Evolutionary conservation across 2,113 vertebrate species (phyloP).

Genomic region (Acanthochromis polyacanthus): DNA sequence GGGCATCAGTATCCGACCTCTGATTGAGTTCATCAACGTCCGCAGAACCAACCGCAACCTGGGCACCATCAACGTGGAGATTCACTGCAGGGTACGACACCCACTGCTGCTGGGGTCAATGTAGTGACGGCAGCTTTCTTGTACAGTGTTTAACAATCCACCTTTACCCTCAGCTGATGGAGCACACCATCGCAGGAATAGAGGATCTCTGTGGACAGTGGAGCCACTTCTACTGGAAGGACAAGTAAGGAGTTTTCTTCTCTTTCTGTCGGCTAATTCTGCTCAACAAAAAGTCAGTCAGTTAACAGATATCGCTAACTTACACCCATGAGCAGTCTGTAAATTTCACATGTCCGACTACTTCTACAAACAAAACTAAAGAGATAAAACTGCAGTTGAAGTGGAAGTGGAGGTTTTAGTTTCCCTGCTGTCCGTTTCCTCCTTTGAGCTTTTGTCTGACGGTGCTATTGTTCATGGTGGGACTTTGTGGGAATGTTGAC

Average conservation of each 20-base stretch:
- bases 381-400: conserved; percentile 8
- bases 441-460: conserved; percentile 37
- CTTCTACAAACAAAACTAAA: not conserved
- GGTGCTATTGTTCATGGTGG: conserved; percentile 27
- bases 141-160: not conserved
- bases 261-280: not conserved
- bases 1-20: conserved; percentile 96
- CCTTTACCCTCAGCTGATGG: conserved; percentile 88
- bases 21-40: conserved; percentile 94
- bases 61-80: conserved; percentile 92
- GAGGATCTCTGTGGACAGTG: conserved; percentile 98
- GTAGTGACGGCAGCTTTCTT: not conserved
- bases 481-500: conserved; percentile 33
- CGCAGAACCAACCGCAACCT: conserved; percentile 93
- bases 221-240: conserved; percentile 98
- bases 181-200: conserved; percentile 94
- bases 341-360: not conserved
- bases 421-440: conserved; percentile 12
- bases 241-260: conserved; percentile 88
- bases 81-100: conserved; percentile 91
- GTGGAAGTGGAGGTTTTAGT: not conserved
- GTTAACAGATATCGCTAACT: not conserved
- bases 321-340: too few relatives aligned
- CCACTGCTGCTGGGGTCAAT: not conserved
- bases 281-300: not conserved